Evolutionary conservation across 2,888 invertebrate genomes (phyloP).

Genomic region (Ormyrus nitidulus): DNA sequence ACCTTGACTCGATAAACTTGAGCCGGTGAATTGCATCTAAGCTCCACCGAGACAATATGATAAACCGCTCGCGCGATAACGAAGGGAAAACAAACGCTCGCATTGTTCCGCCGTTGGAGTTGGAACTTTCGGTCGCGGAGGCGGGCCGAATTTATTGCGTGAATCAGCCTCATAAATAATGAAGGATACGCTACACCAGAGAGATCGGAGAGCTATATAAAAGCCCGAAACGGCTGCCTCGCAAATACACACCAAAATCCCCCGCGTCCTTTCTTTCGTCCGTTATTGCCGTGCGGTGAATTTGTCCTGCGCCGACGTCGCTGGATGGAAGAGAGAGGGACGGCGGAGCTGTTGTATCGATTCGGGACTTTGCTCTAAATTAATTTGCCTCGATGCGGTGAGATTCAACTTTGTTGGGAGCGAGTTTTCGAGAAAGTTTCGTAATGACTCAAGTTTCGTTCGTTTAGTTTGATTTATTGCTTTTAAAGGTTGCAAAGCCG

Average conservation of each 20-base stretch:
- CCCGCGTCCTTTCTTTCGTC: not conserved
- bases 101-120: not conserved
- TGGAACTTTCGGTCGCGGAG: not conserved
- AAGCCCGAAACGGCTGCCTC: conserved; percentile 28
- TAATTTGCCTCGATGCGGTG: too few species aligned
- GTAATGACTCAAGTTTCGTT: too few species aligned
- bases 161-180: conserved; percentile 51
- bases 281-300: not conserved
- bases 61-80: conserved; percentile 18
- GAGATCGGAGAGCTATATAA: conserved; percentile 17
- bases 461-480: too few species aligned
- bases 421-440: too few species aligned
- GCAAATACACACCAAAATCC: not conserved
- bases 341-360: too few species aligned
- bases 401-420: too few species aligned
- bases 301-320: not conserved
- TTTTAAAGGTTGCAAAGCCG: not conserved
- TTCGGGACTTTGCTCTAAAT: too few species aligned
- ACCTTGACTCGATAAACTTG: conserved; percentile 47
- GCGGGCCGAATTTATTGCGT: conserved; percentile 41
- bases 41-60: too few species aligned
- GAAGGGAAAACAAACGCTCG: conserved; percentile 3
- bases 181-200: not conserved
- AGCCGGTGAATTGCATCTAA: not conserved
- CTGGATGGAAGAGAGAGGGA: not conserved